Evolutionary conservation across 2,888 invertebrate species (phyloP).

Genomic region (Eumerus sabulonum): DNA sequence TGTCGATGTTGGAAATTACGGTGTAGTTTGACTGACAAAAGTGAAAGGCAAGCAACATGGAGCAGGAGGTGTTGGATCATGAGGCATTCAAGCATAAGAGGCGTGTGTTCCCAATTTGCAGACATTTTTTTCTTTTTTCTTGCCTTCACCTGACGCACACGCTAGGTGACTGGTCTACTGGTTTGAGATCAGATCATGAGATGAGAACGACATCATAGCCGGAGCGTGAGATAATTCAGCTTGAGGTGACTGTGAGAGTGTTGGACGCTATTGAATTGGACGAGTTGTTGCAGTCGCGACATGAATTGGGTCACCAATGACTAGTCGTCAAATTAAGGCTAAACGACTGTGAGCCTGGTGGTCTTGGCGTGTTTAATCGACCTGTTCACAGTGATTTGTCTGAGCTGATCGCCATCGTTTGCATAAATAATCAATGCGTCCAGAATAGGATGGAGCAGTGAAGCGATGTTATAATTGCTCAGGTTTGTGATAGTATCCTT

Average conservation of each 20-base stretch:
- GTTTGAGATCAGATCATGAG: slow-evolving; percentile 34
- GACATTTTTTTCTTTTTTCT: too few species aligned
- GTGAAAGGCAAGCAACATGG: slow-evolving; percentile 43
- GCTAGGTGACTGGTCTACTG: slow-evolving; percentile 38
- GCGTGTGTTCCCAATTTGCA: too few species aligned
- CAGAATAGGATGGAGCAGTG: too few species aligned
- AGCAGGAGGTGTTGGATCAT: too few species aligned
- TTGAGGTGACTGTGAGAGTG: slow-evolving; percentile 20
- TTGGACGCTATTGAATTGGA: too few species aligned
- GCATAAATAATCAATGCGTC: too few species aligned
- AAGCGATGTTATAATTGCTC: too few species aligned
- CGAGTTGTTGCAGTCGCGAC: slow-evolving; percentile 13
- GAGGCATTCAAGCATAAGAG: too few species aligned
- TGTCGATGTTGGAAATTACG: too few species aligned
- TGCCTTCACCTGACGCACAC: slow-evolving; percentile 5
- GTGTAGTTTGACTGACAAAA: slow-evolving; percentile 48
- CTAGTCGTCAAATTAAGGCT: slow-evolving; percentile 16
- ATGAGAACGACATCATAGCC: slow-evolving; percentile 31
- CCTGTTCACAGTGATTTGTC: slow-evolving; percentile 34
- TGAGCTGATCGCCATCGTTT: not conserved
- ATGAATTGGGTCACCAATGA: slow-evolving; percentile 59
- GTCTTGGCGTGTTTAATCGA: slow-evolving; percentile 4
- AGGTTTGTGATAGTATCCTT: too few species aligned
- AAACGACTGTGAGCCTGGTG: slow-evolving; percentile 22
- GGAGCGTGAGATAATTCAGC: slow-evolving; percentile 64